phyloP scores from a whole-genome alignment of 2,113 vertebrate genomes.

The Asarcornis scutulata region DNA sequence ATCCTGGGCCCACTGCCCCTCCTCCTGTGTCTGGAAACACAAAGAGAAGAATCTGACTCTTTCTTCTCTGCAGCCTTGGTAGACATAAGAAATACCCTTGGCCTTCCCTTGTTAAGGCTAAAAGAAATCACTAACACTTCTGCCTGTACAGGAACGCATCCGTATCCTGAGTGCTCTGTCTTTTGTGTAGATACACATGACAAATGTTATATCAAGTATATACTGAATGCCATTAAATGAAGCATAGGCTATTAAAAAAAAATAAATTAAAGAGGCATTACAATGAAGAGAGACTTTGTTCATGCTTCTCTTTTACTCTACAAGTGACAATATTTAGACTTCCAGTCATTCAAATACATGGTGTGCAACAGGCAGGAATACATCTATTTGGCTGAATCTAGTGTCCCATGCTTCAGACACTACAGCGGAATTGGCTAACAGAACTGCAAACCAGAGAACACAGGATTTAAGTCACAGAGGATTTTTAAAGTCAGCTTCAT shows the following conservation, averaged over 20 bases:
- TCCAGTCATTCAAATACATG: background rate
- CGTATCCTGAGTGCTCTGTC: background rate
- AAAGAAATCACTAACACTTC: background rate
- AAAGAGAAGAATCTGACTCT: background rate
- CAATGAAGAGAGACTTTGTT: background rate
- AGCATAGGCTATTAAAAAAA: background rate
- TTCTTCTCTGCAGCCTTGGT: background rate
- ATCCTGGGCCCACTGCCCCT: background rate
- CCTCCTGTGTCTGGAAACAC: background rate
- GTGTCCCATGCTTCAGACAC: background rate
- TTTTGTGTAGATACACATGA: background rate
- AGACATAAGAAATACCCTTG: background rate
- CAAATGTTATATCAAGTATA: background rate
- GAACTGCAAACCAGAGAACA: background rate
- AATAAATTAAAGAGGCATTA: background rate
- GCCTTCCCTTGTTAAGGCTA: background rate
- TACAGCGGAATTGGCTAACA: background rate
- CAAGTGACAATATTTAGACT: background rate
- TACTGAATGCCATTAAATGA: background rate
- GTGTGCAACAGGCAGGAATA: background rate
- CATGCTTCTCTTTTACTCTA: background rate
- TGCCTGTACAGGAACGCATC: background rate
- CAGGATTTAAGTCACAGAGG: background rate
- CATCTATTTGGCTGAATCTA: background rate
- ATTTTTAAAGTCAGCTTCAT: background rate